These are phyloP conservation scores for Cheilosia scutellata DNA, from an alignment of 2,888 invertebrate species.

Conservation along the genomic window DNA sequence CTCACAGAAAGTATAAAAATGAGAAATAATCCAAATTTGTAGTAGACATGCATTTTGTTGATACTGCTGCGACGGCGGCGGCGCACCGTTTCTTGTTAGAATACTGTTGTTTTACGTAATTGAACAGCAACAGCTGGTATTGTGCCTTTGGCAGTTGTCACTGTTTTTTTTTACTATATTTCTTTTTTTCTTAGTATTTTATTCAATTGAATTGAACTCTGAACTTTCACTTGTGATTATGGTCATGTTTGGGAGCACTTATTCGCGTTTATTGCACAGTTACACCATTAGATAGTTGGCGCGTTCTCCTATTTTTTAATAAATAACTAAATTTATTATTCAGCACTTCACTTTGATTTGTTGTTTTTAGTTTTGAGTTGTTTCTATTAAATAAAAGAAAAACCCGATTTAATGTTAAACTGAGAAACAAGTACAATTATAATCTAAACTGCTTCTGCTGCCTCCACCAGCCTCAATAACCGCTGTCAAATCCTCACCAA, in stretches of 20 bases:
- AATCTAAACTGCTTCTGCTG: slow-evolving; percentile 65
- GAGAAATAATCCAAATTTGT: slow-evolving; percentile 83
- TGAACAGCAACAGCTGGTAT: slow-evolving; percentile 3
- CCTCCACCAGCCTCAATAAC: slow-evolving; percentile 71
- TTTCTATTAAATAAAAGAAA: slow-evolving; percentile 36
- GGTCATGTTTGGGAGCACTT: slow-evolving; percentile 34
- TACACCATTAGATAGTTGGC: slow-evolving; percentile 17
- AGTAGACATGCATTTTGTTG: slow-evolving; percentile 81
- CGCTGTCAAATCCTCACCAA: slow-evolving; percentile 57
- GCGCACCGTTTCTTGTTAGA: slow-evolving; percentile 1
- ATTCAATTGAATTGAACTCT: slow-evolving; percentile 72
- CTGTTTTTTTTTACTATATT: slow-evolving; percentile 34
- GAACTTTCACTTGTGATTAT: slow-evolving; percentile 61
- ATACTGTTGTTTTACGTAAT: slow-evolving; percentile 44
- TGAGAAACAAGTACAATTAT: slow-evolving; percentile 34
- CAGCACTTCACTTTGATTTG: slow-evolving; percentile 28
- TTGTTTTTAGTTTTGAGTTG: not conserved
- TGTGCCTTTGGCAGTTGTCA: slow-evolving; percentile 30
- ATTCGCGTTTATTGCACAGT: slow-evolving; percentile 2
- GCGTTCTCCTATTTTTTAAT: not conserved
- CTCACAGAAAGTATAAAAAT: slow-evolving; percentile 83
- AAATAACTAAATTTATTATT: slow-evolving; percentile 9
- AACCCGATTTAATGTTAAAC: slow-evolving; percentile 24
- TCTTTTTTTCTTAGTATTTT: slow-evolving; percentile 13
- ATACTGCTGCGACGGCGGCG: not conserved